These are phyloP conservation scores for Mechanitis messenoides DNA, from an alignment of 2,888 invertebrate genomes.

Conservation along the genomic window DNA sequence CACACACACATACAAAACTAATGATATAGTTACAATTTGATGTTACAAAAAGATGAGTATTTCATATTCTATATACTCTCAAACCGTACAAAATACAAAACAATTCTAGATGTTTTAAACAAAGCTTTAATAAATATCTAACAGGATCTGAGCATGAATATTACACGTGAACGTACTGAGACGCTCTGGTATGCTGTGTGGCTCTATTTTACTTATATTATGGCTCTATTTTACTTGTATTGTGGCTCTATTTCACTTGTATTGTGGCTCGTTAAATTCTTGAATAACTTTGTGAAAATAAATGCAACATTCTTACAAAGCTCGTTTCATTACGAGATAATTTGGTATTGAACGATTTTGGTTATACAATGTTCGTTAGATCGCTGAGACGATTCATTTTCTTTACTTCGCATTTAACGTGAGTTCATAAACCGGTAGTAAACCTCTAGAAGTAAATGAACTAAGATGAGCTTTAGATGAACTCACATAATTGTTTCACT, in stretches of 20 bases:
- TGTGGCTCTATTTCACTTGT: background rate
- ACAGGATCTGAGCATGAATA: conserved; percentile 11
- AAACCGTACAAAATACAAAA: background rate
- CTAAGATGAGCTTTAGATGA: conserved; percentile 12
- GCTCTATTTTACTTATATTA: background rate
- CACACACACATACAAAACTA: background rate
- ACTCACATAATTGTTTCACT: conserved; percentile 19
- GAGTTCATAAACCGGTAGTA: conserved; percentile 18
- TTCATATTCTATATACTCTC: too few species aligned
- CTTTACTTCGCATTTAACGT: conserved; percentile 46
- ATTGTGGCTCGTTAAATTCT: conserved; percentile 1
- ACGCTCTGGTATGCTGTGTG: background rate
- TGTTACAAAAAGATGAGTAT: too few species aligned
- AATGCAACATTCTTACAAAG: too few species aligned
- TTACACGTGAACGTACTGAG: conserved; percentile 13
- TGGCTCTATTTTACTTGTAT: background rate
- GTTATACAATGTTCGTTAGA: too few species aligned
- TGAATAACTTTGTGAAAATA: background rate
- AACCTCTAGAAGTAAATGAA: conserved; percentile 5
- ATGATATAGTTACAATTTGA: background rate
- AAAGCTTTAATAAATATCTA: conserved; percentile 21
- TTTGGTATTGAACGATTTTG: too few species aligned
- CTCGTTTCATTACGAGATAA: too few species aligned
- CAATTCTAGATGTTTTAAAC: conserved; percentile 1
- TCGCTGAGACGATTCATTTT: conserved; percentile 31